Evolutionary conservation across 2,113 vertebrate genomes (phyloP), one percentile per base, ranked within the genome.

Genomic region (Candoia aspera): DNA sequence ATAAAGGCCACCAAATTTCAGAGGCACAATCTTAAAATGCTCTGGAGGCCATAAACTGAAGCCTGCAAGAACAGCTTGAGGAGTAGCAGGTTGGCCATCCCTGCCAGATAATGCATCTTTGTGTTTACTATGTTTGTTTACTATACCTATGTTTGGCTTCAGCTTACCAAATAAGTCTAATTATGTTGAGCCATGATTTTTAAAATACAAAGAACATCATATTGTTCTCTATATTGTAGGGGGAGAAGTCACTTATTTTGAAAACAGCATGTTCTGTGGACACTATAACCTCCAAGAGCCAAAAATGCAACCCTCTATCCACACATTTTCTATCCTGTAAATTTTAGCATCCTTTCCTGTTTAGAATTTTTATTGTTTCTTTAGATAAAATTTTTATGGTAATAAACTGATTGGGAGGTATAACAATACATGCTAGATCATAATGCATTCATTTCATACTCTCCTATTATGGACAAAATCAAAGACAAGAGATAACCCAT

Each of bases 321-420:
- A 15, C 54, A 17, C 24, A 26, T 55, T 91, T 73, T 59, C 60
- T 87, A 49, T 6, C 4, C 6, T 49, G 49, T 49, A 91, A 55
- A 55, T 23, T 55, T 73, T 73, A 37, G 26, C 59, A 42, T 29
- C 29, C 53, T 73, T 58, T 57, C 23, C 53, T 17, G 49, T 19
- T 57, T 29, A 91, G 60, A 87, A 87, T 91, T 29, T 58, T 79
- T 37, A 87, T 87, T 33, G 29, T 57, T 68, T 64, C 87, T 73
- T 73, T 91, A 53, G 21, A 57, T 46, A 42, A 62, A 42, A 10
- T 91, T 29, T 13, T 86, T 55, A 87, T 46, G 62, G 33, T 10
- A 73, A 91, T 8, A 19, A 86, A 87, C 24, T 15, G 8, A 57
- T 91, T 57, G 46, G 60, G 60, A 79, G 5, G 6, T 79, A 1